Evolutionary conservation across 2,888 invertebrate species (phyloP), one percentile per base, ranked within the genome.

Genomic region (Epiperipatus broadwayi): DNA sequence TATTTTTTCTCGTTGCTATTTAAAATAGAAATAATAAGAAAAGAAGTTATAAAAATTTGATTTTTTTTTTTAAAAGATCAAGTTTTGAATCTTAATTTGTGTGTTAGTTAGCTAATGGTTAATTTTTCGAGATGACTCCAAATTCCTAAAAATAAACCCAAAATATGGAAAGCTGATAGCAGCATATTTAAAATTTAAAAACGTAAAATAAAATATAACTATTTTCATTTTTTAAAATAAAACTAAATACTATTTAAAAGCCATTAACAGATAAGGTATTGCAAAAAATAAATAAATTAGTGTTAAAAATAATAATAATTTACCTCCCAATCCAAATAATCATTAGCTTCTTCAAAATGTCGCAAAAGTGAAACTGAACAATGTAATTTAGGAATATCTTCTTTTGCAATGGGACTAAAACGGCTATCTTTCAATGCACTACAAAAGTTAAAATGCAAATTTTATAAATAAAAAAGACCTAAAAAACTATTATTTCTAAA

Each of bases 351-450:
- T 64, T 97, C 97, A 60, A 97, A 97, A 59, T 93, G 73, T 47
- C 84, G 76, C 50, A 97, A 71, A 54, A 97, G 81, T 22, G 95
- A 95, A 46, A 97, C 93, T 18, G 89, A 87, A 35, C 89, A 89
- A 46, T 84, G 79, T 47, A 93, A 71, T 50, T 80, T 76, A 1
- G 84, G 73, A 51, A 97, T 73, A 64, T 97, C 97, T 37, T 93
- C 89, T 45, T 79, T 72, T 7, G 78, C 75, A 47, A 97, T 87
- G 4, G 97, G 95, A 49, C 78, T 75, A 65, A 97, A 97, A 22
- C 97, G 75, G 21, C 87, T 85, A 65, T 97, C 97, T 60, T 89
- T 87, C 56, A 95, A 74, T 47, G 97, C 97, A 67, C 93, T 93
- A 48, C 19, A 54, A 46, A 42, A 32, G 18, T 27, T 28, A 41